Evolutionary conservation across 1,140 invertebrate genomes (phyloP).

Genomic region (Formica selysi): DNA sequence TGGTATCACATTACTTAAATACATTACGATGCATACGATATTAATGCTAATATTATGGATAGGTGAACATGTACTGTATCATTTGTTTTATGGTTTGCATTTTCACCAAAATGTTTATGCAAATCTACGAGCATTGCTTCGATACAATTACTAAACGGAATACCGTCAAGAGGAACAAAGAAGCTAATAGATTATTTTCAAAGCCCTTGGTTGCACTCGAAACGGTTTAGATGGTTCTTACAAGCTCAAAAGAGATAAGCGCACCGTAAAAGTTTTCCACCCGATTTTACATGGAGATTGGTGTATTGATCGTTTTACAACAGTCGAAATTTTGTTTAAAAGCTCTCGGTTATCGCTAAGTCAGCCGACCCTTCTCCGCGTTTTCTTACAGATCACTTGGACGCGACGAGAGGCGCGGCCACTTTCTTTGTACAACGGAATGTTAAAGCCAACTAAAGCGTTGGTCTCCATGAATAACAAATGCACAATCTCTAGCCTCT

Average conservation of each 20-base stretch:
- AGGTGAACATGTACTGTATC: neutral
- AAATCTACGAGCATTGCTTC: neutral
- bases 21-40: neutral
- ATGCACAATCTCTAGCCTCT: slow-evolving; percentile 83
- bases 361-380: neutral
- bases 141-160: slow-evolving; percentile 16
- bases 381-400: slow-evolving; percentile 34
- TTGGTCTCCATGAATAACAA: slow-evolving; percentile 83
- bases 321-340: slow-evolving; percentile 52
- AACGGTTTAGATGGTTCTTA: slow-evolving; percentile 50
- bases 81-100: neutral
- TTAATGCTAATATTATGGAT: slow-evolving; percentile 26
- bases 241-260: slow-evolving; percentile 49
- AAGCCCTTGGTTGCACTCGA: slow-evolving; percentile 40
- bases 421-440: slow-evolving; percentile 78
- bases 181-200: slow-evolving; percentile 53
- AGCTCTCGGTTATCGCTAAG: slow-evolving; percentile 31
- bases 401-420: slow-evolving; percentile 64
- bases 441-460: slow-evolving; percentile 81
- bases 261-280: slow-evolving; percentile 45
- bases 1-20: slow-evolving; percentile 13
- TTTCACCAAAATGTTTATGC: neutral
- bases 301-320: slow-evolving; percentile 37
- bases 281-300: slow-evolving; percentile 51
- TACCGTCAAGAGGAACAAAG: neutral